Conservation (phyloP, 2,113 vertebrate genomes). For the Myotis davidii region DNA sequence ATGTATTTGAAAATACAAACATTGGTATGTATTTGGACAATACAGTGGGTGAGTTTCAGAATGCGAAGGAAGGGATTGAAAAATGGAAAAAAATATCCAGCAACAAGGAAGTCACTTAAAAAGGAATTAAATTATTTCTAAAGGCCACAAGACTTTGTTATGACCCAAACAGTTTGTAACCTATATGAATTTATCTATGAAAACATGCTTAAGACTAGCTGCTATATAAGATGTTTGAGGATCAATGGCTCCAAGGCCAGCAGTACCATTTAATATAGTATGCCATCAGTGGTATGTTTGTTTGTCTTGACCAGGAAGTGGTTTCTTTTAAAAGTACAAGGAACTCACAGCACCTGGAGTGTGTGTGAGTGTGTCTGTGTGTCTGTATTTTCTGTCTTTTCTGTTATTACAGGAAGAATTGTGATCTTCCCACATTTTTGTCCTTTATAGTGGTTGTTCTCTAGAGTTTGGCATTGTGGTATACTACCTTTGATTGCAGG, state of each 20-base stretch:
- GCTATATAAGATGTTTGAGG: slow-evolving; percentile 2
- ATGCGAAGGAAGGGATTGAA: slow-evolving; percentile 14
- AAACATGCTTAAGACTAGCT: slow-evolving; percentile 31
- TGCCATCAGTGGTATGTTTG: slow-evolving; percentile 46
- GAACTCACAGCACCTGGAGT: neutral
- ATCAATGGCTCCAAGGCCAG: neutral
- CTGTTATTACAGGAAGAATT: slow-evolving; percentile 43
- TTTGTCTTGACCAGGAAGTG: slow-evolving; percentile 63
- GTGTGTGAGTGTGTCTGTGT: neutral
- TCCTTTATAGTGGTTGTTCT: slow-evolving; percentile 30
- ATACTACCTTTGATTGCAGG: slow-evolving; percentile 60
- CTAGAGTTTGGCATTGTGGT: slow-evolving; percentile 36
- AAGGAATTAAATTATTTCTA: slow-evolving; percentile 50
- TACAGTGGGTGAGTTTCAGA: slow-evolving; percentile 50
- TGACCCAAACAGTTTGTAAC: slow-evolving; percentile 15
- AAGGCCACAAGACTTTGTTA: slow-evolving; percentile 6
- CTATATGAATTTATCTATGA: slow-evolving; percentile 31
- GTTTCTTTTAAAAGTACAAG: slow-evolving; percentile 58
- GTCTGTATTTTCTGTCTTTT: neutral
- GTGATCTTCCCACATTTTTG: slow-evolving; percentile 42
- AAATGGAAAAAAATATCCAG: neutral
- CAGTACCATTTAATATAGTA: slow-evolving; percentile 31
- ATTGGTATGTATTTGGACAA: neutral
- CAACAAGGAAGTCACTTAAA: slow-evolving; percentile 42
- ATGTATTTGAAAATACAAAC: slow-evolving; percentile 23